Evolutionary conservation across 2,113 vertebrate species (phyloP).

Genomic region (Psephotus haematonotus): DNA sequence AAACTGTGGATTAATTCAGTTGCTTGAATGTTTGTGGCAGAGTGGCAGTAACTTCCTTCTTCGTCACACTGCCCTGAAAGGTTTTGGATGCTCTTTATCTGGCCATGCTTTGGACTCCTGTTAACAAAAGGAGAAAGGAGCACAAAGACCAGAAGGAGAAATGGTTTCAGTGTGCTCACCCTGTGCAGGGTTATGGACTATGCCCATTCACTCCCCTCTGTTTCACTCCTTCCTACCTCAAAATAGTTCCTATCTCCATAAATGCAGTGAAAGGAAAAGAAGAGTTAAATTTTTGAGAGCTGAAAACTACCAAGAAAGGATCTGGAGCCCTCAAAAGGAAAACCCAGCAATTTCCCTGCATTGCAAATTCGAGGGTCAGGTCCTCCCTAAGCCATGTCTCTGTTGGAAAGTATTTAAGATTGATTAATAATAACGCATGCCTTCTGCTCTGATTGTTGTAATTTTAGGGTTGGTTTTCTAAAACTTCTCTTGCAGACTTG

Average conservation of each 20-base stretch:
- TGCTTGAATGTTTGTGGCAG: neutral
- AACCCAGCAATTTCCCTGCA: neutral
- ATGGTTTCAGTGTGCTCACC: neutral
- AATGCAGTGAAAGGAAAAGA: neutral
- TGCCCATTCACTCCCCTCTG: neutral
- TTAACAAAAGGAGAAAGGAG: neutral
- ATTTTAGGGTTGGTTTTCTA: neutral
- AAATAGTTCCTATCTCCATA: neutral
- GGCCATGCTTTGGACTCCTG: neutral
- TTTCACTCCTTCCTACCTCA: neutral
- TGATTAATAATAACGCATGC: neutral
- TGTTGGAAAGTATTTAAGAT: neutral
- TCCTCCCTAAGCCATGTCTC: neutral
- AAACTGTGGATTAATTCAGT: constrained; percentile 22
- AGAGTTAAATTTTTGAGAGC: neutral
- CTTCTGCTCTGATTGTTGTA: neutral
- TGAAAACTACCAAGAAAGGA: neutral
- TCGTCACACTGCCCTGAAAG: neutral
- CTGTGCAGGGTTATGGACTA: neutral
- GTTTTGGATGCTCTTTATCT: neutral
- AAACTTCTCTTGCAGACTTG: neutral
- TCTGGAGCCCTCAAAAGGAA: neutral
- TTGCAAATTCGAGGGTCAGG: neutral
- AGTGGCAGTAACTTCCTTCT: neutral
- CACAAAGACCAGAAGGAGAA: neutral